Percentiles rank a stretch among this genome's conserved stretches.
Conservation (phyloP, 2,888 invertebrate genomes). For the Heliconius ismenius region DNA sequence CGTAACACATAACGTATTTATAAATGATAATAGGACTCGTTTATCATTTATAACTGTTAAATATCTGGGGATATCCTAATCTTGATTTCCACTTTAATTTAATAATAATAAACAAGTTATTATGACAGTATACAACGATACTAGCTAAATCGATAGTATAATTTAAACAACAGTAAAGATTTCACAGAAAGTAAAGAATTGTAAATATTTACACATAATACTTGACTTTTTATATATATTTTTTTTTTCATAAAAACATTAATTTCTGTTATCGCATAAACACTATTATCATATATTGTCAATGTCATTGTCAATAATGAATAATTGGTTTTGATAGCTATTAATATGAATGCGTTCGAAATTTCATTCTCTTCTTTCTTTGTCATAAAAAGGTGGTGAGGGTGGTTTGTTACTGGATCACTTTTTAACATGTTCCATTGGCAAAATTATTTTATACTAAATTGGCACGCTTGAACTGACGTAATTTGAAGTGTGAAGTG, state of each 20-base stretch:
- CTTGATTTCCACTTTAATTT: not conserved
- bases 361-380: not conserved
- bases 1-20: not conserved
- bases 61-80: not conserved
- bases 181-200: not conserved
- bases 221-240: not conserved
- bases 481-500: too few relatives aligned
- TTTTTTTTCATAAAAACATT: not conserved
- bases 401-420: too few relatives aligned
- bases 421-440: too few relatives aligned
- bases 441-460: too few relatives aligned
- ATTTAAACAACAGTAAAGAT: not conserved
- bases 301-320: not conserved
- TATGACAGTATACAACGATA: not conserved
- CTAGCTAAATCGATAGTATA: not conserved
- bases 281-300: not conserved
- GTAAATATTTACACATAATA: not conserved
- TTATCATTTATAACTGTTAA: not conserved
- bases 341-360: conserved; percentile 4
- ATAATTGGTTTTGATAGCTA: conserved; percentile 5
- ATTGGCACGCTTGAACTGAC: too few relatives aligned
- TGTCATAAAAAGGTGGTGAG: too few relatives aligned
- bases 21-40: not conserved
- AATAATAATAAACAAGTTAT: not conserved
- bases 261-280: not conserved